Evolutionary conservation across 2,888 invertebrate genomes (phyloP).

Genomic region (Pedicia rivosa): DNA sequence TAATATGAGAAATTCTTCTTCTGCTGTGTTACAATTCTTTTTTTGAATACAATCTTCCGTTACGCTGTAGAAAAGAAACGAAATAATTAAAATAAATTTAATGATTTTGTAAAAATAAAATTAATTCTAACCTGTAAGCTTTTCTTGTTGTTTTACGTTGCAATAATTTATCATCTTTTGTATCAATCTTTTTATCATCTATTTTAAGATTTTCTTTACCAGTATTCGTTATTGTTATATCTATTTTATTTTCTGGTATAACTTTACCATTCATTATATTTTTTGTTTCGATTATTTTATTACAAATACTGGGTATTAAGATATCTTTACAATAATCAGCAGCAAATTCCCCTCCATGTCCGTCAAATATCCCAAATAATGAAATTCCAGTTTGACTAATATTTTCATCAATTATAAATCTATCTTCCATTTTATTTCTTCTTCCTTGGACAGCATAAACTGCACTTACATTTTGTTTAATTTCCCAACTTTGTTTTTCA

Average conservation of each 20-base stretch:
- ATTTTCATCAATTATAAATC: constrained; percentile 72
- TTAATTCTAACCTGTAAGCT: neutral
- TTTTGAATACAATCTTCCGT: constrained; percentile 39
- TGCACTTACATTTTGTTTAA: constrained; percentile 56
- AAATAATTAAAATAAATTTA: too few species aligned
- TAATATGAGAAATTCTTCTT: constrained; percentile 26
- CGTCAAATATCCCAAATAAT: constrained; percentile 86
- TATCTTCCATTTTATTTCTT: constrained; percentile 85
- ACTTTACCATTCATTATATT: constrained; percentile 43
- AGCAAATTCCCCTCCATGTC: constrained; percentile 90
- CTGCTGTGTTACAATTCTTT: constrained; percentile 30
- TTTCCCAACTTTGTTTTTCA: constrained; percentile 55
- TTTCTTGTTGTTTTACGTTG: neutral
- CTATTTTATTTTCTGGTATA: constrained; percentile 13
- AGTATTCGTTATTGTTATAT: neutral
- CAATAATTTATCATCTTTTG: neutral
- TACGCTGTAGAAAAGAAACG: constrained; percentile 35
- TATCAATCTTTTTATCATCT: constrained; percentile 10
- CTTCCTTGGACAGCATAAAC: constrained; percentile 85
- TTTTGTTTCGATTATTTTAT: constrained; percentile 58
- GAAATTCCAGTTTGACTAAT: constrained; percentile 73
- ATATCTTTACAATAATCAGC: constrained; percentile 85
- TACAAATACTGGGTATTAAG: constrained; percentile 61
- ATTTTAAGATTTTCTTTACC: neutral
- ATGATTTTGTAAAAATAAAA: too few species aligned